Conservation (phyloP, 2,888 invertebrate genomes). For the Hololepta plana region DNA sequence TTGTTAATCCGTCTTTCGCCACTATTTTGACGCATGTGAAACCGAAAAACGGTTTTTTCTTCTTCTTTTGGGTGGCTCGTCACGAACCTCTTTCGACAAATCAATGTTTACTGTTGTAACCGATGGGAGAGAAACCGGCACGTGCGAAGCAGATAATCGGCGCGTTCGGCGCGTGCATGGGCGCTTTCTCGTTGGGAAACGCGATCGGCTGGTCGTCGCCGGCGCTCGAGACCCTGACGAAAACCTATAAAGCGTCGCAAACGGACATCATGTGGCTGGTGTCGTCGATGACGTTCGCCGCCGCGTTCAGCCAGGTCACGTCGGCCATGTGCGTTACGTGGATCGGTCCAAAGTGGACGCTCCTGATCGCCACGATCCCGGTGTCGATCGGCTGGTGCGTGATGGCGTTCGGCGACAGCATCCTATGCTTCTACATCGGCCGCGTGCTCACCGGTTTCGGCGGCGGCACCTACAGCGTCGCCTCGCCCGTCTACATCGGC, state of each 20-base stretch:
- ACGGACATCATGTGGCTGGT: conserved; percentile 11
- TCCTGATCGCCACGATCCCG: no score
- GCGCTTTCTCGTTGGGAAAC: conserved; percentile 24
- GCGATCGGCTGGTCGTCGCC: conserved; percentile 30
- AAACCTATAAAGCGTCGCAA: no score
- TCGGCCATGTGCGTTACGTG: conserved; percentile 9
- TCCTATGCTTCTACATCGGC: conserved; percentile 12
- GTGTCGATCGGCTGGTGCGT: conserved; percentile 12
- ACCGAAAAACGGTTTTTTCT: no score
- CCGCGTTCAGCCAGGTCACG: conserved; percentile 11
- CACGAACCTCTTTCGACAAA: no score
- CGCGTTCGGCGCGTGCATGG: no score
- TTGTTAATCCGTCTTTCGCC: no score
- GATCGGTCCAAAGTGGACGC: conserved; percentile 14
- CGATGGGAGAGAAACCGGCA: no score
- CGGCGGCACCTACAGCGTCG: conserved; percentile 52
- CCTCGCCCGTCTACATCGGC: conserved; percentile 66
- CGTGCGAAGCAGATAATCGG: no score
- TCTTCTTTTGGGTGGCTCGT: no score
- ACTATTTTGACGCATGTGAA: no score
- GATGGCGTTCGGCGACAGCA: conserved; percentile 15
- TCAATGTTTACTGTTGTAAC: no score
- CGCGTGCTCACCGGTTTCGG: conserved; percentile 28
- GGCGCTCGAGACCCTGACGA: conserved; percentile 21
- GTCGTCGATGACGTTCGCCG: conserved; percentile 13